These are phyloP conservation scores for Athalia rosae DNA, from an alignment of 2,888 invertebrate species.

Conservation along the genomic window DNA sequence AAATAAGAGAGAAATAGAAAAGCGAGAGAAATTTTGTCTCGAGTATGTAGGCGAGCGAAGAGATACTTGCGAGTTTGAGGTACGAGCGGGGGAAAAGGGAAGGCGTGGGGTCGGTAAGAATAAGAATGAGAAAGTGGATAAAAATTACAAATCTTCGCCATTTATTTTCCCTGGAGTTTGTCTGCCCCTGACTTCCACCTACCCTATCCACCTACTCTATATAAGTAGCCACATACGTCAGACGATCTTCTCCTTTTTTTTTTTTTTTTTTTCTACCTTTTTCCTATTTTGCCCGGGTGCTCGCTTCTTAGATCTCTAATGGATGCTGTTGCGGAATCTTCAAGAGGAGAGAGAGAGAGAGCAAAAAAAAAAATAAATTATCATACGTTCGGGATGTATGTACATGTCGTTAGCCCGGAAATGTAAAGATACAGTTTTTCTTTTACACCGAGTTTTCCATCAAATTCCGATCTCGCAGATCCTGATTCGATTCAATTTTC, in stretches of 20 bases:
- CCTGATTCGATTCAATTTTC: no score
- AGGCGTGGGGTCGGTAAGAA: not conserved
- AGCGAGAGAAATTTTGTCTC: slow-evolving; percentile 5
- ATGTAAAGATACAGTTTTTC: no score
- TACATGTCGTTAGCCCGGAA: no score
- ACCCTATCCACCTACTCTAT: slow-evolving; percentile 45
- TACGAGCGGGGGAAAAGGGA: not conserved
- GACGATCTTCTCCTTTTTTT: not conserved
- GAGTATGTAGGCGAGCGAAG: not conserved
- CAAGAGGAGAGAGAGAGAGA: no score
- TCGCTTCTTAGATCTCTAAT: not conserved
- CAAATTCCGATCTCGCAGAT: no score
- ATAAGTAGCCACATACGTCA: slow-evolving; percentile 55
- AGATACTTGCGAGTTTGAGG: not conserved
- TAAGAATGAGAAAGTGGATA: slow-evolving; percentile 53
- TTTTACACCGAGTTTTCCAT: no score
- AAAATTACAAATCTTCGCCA: slow-evolving; percentile 63
- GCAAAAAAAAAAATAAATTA: no score
- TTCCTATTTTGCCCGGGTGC: not conserved
- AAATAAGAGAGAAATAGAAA: slow-evolving; percentile 36
- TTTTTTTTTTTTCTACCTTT: not conserved
- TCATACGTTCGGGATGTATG: no score
- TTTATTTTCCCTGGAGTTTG: slow-evolving; percentile 61
- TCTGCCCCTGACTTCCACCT: slow-evolving; percentile 61
- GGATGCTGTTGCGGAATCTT: no score